Evolutionary conservation across 2,888 invertebrate species (phyloP).

Genomic region (Sipha maydis): DNA sequence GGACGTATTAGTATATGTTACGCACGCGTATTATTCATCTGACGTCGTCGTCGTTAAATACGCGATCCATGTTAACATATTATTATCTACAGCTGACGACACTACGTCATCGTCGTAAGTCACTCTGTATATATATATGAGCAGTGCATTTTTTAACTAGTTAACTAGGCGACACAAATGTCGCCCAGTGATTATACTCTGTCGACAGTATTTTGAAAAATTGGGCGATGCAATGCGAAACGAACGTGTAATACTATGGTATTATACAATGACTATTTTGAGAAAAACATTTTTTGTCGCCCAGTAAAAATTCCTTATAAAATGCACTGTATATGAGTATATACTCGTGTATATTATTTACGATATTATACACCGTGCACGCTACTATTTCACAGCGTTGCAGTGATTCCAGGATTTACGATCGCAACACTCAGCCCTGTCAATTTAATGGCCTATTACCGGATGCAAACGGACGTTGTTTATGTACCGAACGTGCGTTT

Average conservation of each 20-base stretch:
- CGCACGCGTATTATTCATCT: neutral
- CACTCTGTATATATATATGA: neutral
- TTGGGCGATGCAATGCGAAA: too few species aligned
- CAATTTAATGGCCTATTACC: constrained; percentile 14
- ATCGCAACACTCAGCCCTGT: constrained; percentile 21
- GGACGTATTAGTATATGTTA: too few species aligned
- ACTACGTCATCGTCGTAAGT: constrained; percentile 11
- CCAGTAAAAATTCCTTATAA: too few species aligned
- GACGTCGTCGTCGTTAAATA: neutral
- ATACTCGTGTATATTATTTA: constrained; percentile 6
- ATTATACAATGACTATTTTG: too few species aligned
- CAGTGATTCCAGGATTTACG: constrained; percentile 12
- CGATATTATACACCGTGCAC: neutral
- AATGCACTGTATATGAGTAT: too few species aligned
- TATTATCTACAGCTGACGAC: neutral
- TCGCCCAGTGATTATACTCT: too few species aligned
- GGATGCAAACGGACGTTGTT: neutral
- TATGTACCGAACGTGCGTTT: neutral
- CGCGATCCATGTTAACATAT: constrained; percentile 27
- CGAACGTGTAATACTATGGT: too few species aligned
- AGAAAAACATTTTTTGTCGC: too few species aligned
- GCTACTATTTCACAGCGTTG: neutral
- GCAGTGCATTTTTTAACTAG: too few species aligned
- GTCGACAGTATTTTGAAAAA: too few species aligned
- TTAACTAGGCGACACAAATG: too few species aligned